Base-by-base conservation (phyloP, 2,113 vertebrate genomes). In the Aleadryas rufinucha region DNA sequence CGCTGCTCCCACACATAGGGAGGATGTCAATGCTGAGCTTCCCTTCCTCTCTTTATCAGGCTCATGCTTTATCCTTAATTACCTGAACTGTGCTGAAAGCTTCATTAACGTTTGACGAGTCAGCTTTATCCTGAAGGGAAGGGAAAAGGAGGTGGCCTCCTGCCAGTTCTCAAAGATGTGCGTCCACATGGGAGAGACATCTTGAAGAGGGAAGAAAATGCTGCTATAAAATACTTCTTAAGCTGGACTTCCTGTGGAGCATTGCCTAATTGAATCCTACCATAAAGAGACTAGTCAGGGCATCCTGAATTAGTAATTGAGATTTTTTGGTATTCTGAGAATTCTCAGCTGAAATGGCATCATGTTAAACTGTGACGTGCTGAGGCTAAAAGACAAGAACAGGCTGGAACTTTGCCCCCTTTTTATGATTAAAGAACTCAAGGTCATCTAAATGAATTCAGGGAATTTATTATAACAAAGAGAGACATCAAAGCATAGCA, bases 381-480 rank as follows among this genome's bases (percentile, higher is more conserved):
- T 19, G 41, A 37, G 35, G 35, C 63, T 83, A 22, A 45, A 89
- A 78, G 61, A 54, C 35, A 87, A 76, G 42, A 33, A 10, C 60
- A 24, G 12, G 20, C 23, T 89, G n/a, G 27, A 87, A 66, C 42
- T 74, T 68, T 53, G 54, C 19, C 26, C 60, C 41, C 12, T 84
- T 57, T 44, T 47, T 49, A 86, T 69, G 52, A 65, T 87, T 83
- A 89, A 91, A 92, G 85, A 93, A 93, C 79, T 84, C 79, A 93
- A 96, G 90, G 90, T 94, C 61, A 82, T 41, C 63, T 59, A 59
- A 79, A 80, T 85, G 57, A 89, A 94, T 93, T 90, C 74, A 65
- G 23, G 49, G 33, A 76, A 64, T 80, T 71, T 81, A 84, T 87
- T 84, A 63, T 82, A 69, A 90, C 61, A 83, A 69, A 95, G 78